Evolutionary conservation across 2,797 vertebrate species (phyloP), one percentile per base, ranked within the genome.

Genomic region (Petrocephalus schoutedeni): DNA sequence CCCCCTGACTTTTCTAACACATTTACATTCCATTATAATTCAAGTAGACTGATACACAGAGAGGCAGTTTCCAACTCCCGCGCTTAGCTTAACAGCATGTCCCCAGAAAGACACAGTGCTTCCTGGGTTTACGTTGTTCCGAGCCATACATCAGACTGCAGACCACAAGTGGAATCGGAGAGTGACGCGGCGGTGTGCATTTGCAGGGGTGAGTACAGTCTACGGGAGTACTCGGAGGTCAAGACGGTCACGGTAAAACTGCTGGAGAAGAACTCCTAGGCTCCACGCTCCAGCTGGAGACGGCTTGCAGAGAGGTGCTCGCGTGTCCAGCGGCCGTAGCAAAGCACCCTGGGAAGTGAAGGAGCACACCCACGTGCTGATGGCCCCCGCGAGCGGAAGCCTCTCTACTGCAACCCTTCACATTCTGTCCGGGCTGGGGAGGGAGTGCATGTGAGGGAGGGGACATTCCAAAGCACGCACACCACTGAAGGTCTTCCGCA

Each of bases 161-260:
- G 49, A 2, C 53, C 51, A 9, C 10, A 0, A 28, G n/a, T 23
- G 45, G 83, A 32, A 85, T 19, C 1, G 36, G 23, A 16, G 12
- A 36, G 12, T 57, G 84, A 58, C 54, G 32, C 14, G 12, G 23
- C 1, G 16, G 45, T 56, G n/a, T 74, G 41, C 12, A 23, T 91
- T 61, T 95, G 67, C 91, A 99, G 98, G 96, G 98, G 98, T 77
- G 98, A 99, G 86, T 95, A 95, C 3, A 97, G 98, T 90, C 92
- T 99, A 93, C 97, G 96, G 92, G 98, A 99, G 93, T 99, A 99
- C 93, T 97, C 98, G 14, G 98, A 99, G 94, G 94, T 99, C 92
- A 99, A 99, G 96, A 99, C 98, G 77, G 97, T 99, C 94, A 99
- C 98, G 0, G 97, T 99, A 93, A 99, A 97, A 95, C 96, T 99